Base-by-base conservation (phyloP, 2,797 vertebrate species). In the Propithecus deckenii region DNA sequence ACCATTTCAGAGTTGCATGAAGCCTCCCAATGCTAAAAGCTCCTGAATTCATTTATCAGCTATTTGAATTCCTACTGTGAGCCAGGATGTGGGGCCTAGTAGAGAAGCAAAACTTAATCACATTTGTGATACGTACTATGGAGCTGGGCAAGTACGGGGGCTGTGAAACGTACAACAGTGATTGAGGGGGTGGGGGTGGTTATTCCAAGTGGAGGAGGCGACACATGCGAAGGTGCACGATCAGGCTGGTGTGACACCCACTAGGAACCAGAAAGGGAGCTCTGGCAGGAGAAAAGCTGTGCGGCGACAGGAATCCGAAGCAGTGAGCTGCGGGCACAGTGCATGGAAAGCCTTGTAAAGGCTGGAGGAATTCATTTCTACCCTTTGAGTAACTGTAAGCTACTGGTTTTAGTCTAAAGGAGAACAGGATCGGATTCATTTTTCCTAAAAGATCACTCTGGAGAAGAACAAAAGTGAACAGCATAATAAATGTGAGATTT, bases 1-100 rank as follows among this genome's bases (percentile, higher is more conserved):
- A 89, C n/a, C 32, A 79, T 63, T 85, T 85, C 61, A 67, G 48
- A 95, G 57, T 94, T 17, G 81, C 55, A 48, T n/a, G 23, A 95
- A 18, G 30, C 32, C 32, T 52, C 57, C 76, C 83, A 69, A 78
- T 10, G 43, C 43, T 78, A 90, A 76, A 94, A 83, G 55, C 28
- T 83, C 79, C 52, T 78, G 43, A 90, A 94, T 65, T 67, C n/a
- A 74, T 50, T 59, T 52, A 79, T 59, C 65, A 92, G 25, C 48
- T 81, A 11, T 69, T 80, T 86, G 48, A 92, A 84, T 79, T 95
- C 38, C 91, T 94, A 43, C 55, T 52, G 0, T 86, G 38, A 23
- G 43, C 30, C 46, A 88, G 25, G 23, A 93, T 50, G 72, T 88
- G 65, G 43, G 32, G 35, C 22, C 72, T 76, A 65, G 35, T 55